Base-by-base conservation (phyloP, 2,113 vertebrate genomes). In the Rhea americana region DNA sequence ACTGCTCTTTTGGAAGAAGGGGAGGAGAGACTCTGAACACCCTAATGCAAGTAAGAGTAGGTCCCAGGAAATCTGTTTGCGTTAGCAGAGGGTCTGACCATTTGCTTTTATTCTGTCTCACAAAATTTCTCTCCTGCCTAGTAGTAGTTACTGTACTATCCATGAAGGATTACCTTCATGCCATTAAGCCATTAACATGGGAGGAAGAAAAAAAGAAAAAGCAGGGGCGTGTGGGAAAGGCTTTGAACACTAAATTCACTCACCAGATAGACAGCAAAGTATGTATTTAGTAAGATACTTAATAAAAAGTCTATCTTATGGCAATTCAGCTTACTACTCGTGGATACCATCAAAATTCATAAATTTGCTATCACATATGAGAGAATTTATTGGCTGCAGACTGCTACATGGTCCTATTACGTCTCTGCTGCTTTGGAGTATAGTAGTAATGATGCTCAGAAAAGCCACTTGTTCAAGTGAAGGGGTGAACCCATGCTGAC, bases 311-410 rank as follows among this genome's bases (percentile, higher is more conserved):
- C 73, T 96, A 85, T 94, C 87, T 95, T 73, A 93, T 88, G 94
- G 94, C 87, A 90, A 90, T 92, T 75, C 73, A 72, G 65, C 82
- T 93, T 94, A 56, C 65, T 92, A 24, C 85, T 91, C 90, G 76
- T 70, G 80, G 89, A 68, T 86, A 93, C 79, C 56, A 93, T 93
- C 91, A 93, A 93, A 96, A 96, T 93, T 96, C 82, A 94, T 95
- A 85, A 90, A 91, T 86, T 83, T 1, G 0, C 47, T 67, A 65
- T 79, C 93, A 68, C 89, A 15, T 1, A 1, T 2, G 1, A 70
- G 51, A 85, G 63, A 72, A 68, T 92, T 89, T 87, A 55, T 67
- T 79, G 76, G 11, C 63, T 63, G 61, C 56, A 51, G 13, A 48
- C 21, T 56, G 75, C 43, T 53, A 45, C 3, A 4, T 67, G 65